phyloP scores from a whole-genome alignment of 2,888 invertebrate species.

The Litoditis marina region DNA sequence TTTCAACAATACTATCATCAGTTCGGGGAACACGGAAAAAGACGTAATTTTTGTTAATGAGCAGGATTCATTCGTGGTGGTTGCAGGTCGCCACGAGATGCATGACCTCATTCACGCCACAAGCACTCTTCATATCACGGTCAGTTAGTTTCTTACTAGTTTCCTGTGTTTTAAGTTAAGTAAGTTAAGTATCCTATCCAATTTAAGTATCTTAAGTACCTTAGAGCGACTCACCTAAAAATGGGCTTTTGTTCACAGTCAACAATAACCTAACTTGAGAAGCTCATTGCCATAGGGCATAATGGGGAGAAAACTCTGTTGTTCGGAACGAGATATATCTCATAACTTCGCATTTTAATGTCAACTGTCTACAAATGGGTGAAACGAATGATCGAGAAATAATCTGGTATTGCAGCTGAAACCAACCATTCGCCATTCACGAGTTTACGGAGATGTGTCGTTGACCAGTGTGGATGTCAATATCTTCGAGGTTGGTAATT shows the following conservation, averaged over 20 bases:
- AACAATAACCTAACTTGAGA: no score
- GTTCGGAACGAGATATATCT: no score
- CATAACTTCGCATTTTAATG: no score
- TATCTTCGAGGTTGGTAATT: conserved; percentile 47
- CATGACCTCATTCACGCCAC: conserved; percentile 54
- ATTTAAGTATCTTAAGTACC: no score
- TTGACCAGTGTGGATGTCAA: conserved; percentile 60
- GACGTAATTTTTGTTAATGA: no score
- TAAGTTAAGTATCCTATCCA: no score
- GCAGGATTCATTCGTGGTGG: no score
- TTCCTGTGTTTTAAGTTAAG: background rate
- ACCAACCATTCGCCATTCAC: conserved; percentile 54
- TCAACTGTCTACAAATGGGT: background rate
- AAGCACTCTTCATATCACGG: conserved; percentile 51
- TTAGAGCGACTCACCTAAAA: no score
- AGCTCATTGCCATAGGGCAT: no score
- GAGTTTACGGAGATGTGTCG: conserved; percentile 57
- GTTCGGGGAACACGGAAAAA: background rate
- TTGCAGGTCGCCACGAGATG: conserved; percentile 32
- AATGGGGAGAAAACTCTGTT: no score
- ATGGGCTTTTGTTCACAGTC: no score
- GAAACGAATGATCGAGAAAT: background rate
- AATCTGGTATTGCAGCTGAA: conserved; percentile 49
- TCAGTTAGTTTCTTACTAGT: conserved; percentile 16
- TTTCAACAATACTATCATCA: no score